These are phyloP conservation scores for Molorchus minor DNA, from an alignment of 2,888 invertebrate genomes.

Conservation along the genomic window DNA sequence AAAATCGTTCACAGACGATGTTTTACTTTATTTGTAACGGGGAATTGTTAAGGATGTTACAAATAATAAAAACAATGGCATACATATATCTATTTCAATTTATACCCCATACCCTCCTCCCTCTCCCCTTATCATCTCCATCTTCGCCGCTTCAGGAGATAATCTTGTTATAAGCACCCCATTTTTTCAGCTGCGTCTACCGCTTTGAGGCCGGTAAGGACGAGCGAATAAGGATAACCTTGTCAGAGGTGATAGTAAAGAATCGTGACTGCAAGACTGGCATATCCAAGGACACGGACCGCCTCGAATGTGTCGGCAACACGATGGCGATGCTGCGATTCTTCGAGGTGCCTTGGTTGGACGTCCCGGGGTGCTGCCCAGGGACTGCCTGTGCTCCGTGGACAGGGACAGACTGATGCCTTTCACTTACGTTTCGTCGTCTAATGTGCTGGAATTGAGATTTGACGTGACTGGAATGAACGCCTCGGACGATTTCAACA, in stretches of 20 bases:
- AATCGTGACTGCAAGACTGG: conserved; percentile 67
- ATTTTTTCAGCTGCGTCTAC: conserved; percentile 77
- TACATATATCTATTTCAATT: too few relatives aligned
- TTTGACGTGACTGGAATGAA: conserved; percentile 87
- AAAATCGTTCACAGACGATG: too few relatives aligned
- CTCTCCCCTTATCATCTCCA: too few relatives aligned
- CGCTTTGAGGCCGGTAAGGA: conserved; percentile 87
- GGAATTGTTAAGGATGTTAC: too few relatives aligned
- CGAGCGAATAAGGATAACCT: conserved; percentile 79
- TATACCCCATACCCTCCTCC: too few relatives aligned
- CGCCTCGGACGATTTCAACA: conserved; percentile 84
- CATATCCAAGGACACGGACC: conserved; percentile 72
- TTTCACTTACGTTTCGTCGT: conserved; percentile 80
- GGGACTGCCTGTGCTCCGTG: conserved; percentile 82
- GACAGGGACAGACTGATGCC: conserved; percentile 64
- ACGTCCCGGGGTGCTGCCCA: conserved; percentile 74
- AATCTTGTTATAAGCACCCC: not conserved
- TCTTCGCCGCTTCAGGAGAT: not conserved
- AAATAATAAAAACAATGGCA: too few relatives aligned
- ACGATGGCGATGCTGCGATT: conserved; percentile 76
- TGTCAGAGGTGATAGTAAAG: conserved; percentile 74
- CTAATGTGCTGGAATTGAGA: conserved; percentile 80
- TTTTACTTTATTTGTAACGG: too few relatives aligned
- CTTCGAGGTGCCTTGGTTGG: conserved; percentile 79
- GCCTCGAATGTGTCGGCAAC: conserved; percentile 77